Base-by-base conservation (phyloP, 2,888 invertebrate genomes). In the Caenorhabditis becei region DNA sequence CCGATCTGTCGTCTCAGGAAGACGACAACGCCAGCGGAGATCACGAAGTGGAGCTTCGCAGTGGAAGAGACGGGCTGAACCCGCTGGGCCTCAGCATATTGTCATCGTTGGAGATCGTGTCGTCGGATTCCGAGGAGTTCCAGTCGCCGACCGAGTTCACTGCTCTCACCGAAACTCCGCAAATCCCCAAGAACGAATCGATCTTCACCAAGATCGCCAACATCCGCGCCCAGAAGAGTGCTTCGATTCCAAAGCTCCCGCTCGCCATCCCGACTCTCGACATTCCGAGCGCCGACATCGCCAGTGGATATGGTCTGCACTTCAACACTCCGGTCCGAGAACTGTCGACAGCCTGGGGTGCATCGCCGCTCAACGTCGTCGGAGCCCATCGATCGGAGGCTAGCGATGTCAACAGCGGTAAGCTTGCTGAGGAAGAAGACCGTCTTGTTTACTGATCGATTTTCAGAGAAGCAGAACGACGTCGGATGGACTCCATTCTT, bases 401-500 rank as follows among this genome's bases (percentile, higher is more conserved):
- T 41, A 14, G 2, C 14, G n/a, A n/a, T n/a, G 14, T 11, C 7
- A 41, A 7, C 2, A 41, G 14, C 11, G 20, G 23, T 18, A 37
- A 44, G 28, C 18, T 26, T 16, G 1, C 20, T 3, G 18, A 18
- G 10, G 5, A 20, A 10, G 37, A 20, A 4, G 7, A 28, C 26
- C 18, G 16, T 54, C 26, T 23, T 26, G 49, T 62, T 20, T 28
- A 71, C 2, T 14, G 14, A 41, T 11, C 14, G 14, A 24, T 32
- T 56, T 56, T n/a, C 47, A 47, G 26, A 18, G 8, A 58, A 58
- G 3, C 0, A 14, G 18, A 16, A 58, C n/a, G 59, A 65, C 14
- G 8, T 35, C 54, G 37, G 41, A 2, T 81, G 81, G 81, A 67
- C 71, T 24, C 81, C 81, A 23, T 44, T 81, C 54, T 66, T 67